Base-by-base conservation (phyloP, 1,140 invertebrate genomes). In the Zaprionus nigranus region DNA sequence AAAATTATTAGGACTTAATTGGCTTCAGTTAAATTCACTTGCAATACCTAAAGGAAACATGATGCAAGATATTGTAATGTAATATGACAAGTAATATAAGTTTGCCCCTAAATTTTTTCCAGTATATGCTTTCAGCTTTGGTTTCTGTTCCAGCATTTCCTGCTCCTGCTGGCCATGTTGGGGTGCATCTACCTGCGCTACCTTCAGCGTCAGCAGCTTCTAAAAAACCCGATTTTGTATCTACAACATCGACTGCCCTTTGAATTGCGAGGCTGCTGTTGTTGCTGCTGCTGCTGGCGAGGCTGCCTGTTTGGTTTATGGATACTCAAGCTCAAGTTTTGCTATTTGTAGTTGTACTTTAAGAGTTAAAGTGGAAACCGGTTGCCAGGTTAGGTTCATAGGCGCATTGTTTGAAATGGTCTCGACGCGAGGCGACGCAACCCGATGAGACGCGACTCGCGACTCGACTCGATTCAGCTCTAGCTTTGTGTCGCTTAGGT, bases 251-350 rank as follows among this genome's bases (percentile, higher is more conserved):
- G 43, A 46, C 56, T 72, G 69, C 69, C 68, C 74, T 76, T 72
- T 66, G 57, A 36, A 11, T 46, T 40, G 38, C 26, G 17, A 13
- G 22, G 49, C 30, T 68, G 49, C 12, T 60, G 53, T 20, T 64
- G 59, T 1, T 58, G 46, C 22, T 74, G 46, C 12, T 34, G 34
- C 20, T 54, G 49, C 12, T 73, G 63, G 26, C 6, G 26, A 28
- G 26, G 26, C 20, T 43, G 72, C 73, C 76, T 82, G 78, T 88
- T 87, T 87, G 81, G 26, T 80, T 87, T 87, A 84, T 88, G 78
- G 83, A 69, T 82, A 75, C 84, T 75, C 67, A 68, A 80, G 78
- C 79, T 80, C 57, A 71, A 71, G 61, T 73, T 79, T 72, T 66
- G 78, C 85, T 81, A 81, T 87, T 77, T 83, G 80, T 65, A 56